These are phyloP conservation scores for Nixonia krombeini DNA, from an alignment of 1,140 invertebrate genomes.

Conservation along the genomic window DNA sequence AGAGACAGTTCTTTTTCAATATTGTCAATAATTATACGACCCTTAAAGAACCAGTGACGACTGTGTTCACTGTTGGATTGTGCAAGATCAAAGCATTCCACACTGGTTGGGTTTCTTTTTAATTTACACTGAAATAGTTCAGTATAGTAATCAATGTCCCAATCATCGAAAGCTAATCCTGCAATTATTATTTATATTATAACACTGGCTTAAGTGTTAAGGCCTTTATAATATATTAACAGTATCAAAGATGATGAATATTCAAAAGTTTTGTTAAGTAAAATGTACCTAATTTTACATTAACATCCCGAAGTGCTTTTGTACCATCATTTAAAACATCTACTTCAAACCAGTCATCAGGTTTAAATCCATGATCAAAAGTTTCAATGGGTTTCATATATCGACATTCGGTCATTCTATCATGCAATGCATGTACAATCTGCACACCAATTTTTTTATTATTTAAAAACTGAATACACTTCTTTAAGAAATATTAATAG, in stretches of 20 bases:
- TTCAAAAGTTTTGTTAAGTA: no score
- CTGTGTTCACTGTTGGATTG: constrained; percentile 98
- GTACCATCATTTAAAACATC: constrained; percentile 84
- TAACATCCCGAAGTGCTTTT: constrained; percentile 86
- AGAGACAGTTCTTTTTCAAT: constrained; percentile 83
- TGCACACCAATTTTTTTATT: constrained; percentile 43
- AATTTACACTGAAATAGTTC: constrained; percentile 85
- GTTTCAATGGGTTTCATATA: constrained; percentile 79
- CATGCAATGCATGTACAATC: constrained; percentile 79
- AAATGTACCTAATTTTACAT: constrained; percentile 81
- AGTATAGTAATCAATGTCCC: constrained; percentile 90
- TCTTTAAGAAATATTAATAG: no score
- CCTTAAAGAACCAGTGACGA: constrained; percentile 95
- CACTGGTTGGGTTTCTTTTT: constrained; percentile 95
- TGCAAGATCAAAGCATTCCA: constrained; percentile 98
- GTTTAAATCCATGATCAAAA: constrained; percentile 80
- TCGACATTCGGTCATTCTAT: constrained; percentile 88
- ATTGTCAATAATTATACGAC: constrained; percentile 89
- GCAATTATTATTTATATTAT: no score
- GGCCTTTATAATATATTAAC: no score
- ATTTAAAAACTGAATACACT: background rate
- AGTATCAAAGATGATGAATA: no score
- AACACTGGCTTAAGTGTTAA: no score
- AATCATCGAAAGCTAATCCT: constrained; percentile 89
- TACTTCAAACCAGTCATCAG: constrained; percentile 86